Base-by-base conservation (phyloP, 2,888 invertebrate genomes). In the Heteromyza rotundicornis region DNA sequence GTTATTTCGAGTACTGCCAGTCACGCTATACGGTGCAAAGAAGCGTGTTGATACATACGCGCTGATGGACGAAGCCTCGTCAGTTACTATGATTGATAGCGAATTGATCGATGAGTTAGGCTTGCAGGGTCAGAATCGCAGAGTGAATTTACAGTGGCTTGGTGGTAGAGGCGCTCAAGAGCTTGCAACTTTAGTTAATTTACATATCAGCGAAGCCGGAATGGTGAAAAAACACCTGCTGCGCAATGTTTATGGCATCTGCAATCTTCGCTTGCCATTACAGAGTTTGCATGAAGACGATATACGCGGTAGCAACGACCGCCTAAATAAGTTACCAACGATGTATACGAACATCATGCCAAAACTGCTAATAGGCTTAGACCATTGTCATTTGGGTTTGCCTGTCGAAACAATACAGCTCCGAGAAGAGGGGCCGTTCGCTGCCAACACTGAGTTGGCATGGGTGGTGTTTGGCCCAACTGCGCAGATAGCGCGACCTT, bases 51-150 rank as follows among this genome's bases (percentile, higher is more conserved):
- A 49, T 3, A 51, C 53, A 12, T 64, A 57, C 23, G 64, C 64
- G 8, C 51, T 66, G 2, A 19, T 66, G 44, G 63, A 64, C 24
- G 66, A 66, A 56, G 66, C 63, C 36, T 66, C 64, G 16, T 66
- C 63, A 16, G 40, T 64, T 12, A 62, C 61, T 5, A 61, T 65
- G 60, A 65, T 64, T 16, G 60, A 67, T 16, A 49, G 36, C 27
- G 20, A 36, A 14, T 19, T 67, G 14, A 22, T 64, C 8, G 23
- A 60, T 1, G 56, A 64, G 24, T 57, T 67, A 20, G 65, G 62
- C 19, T 14, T 64, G 23, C 27, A 47, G 14, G 68, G 61, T 5
- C 51, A 60, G 32, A 57, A 35, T 14, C 27, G 60, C 20, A 17
- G 32, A 2, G 59, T 64, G 16, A 59, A 55, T 40, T 36, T 66